Evolutionary conservation across 2,797 vertebrate genomes (phyloP).

Genomic region (Phrynocephalus forsythii): DNA sequence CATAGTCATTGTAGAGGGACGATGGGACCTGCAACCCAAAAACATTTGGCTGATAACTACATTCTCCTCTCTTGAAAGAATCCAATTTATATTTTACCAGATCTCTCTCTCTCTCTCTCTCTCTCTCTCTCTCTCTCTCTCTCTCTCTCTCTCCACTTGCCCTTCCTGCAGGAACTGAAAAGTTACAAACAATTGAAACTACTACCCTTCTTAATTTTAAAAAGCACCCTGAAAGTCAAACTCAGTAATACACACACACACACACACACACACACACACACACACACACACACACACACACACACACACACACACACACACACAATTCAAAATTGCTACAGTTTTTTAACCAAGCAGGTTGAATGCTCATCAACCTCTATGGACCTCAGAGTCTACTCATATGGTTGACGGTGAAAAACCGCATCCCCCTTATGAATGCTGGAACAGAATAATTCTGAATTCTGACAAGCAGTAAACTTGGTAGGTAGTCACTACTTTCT

Average conservation of each 20-base stretch:
- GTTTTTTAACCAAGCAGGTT: neutral
- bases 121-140: neutral
- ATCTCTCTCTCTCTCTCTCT: neutral
- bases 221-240: too few relatives aligned
- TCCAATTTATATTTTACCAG: neutral
- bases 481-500: neutral
- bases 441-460: neutral
- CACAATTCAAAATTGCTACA: neutral
- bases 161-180: neutral
- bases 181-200: neutral
- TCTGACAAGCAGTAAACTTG: neutral
- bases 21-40: neutral
- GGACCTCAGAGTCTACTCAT: neutral
- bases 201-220: too few relatives aligned
- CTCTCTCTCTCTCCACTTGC: neutral
- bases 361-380: too few relatives aligned
- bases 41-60: neutral
- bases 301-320: too few relatives aligned
- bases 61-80: neutral
- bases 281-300: too few relatives aligned
- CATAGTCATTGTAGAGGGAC: neutral
- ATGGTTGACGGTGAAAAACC: neutral
- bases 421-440: neutral
- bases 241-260: too few relatives aligned
- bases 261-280: too few relatives aligned